Conservation (phyloP, 2,888 invertebrate species). For the Apamea anceps region DNA sequence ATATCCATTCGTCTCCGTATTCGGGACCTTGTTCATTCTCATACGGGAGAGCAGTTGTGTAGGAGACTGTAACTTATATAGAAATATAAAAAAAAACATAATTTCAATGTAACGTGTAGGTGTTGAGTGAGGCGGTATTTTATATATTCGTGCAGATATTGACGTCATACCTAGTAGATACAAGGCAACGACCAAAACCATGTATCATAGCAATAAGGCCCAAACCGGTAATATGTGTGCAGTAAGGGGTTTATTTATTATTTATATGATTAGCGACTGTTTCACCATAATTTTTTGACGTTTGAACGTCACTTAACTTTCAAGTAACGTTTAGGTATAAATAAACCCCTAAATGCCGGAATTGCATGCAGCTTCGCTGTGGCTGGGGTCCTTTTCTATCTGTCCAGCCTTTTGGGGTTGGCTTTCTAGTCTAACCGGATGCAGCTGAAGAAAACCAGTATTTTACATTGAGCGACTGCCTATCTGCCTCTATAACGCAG, state of each 20-base stretch:
- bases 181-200: not conserved
- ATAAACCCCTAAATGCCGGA: not conserved
- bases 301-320: too few relatives aligned
- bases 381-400: not conserved
- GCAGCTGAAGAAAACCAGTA: not conserved
- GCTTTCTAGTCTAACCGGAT: not conserved
- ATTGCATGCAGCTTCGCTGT: too few relatives aligned
- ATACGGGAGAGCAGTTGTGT: conserved; percentile 63
- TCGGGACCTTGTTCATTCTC: conserved; percentile 74
- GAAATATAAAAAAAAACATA: not conserved
- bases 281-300: too few relatives aligned
- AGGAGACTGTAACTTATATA: conserved; percentile 59
- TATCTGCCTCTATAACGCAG: too few relatives aligned
- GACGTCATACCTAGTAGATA: not conserved
- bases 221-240: not conserved
- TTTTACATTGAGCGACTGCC: too few relatives aligned
- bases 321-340: too few relatives aligned
- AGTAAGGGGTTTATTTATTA: not conserved
- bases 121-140: not conserved
- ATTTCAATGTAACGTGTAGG: conserved; percentile 16
- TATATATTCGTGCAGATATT: not conserved
- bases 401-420: not conserved
- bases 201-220: not conserved
- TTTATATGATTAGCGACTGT: too few relatives aligned
- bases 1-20: conserved; percentile 86